Base-by-base conservation (phyloP, 2,797 vertebrate species). In the Diglossa cyanea region DNA sequence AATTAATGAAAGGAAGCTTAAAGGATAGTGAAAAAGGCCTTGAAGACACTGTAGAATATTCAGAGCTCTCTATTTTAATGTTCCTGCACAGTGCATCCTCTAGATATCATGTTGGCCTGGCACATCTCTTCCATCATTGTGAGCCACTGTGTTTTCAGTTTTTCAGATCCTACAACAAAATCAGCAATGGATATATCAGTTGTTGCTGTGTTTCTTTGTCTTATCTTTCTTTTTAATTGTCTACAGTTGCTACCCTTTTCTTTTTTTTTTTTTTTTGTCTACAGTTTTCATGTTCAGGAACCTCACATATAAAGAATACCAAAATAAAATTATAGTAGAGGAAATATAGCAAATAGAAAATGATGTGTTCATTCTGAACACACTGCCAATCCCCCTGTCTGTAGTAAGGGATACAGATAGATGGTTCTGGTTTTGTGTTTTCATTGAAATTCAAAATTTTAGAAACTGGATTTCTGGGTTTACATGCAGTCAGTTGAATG, bases 191-290 rank as follows among this genome's bases (percentile, higher is more conserved):
- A 40, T 5, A 4, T 16, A 66, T 28, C 25, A 68, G 11, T 14
- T 50, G 2, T 55, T 48, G 13, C 4, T 85, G 6, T 63, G 8
- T 26, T 86, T 86, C 42, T 8, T 3, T 33, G 1, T 50, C 16
- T 79, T 42, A 37, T 51, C 10, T 86, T 65, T 73, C 11, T 61
- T 81, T 58, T 71, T 45, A 15, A 78, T 65, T 83, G 21, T 24
- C 55, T 66, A n/a, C 2, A 18, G 3, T 50, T 57, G 7, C 10
- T 28, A 48, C 1, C 1, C 1, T 8, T 35, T 35, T 35, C 35
- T 26, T 44, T 9, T 24, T 26, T 21, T 9, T 26, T 65, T 68
- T 70, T 86, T 85, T 66, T 28, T 30, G 4, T 39, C 33, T n/a
- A n/a, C 12, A 37, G 9, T 44, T 85, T 66, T 54, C 31, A 12